A percentile compares a stretch with the other conserved stretches of the same genome.
These are phyloP conservation scores for Ceratothoa steindachneri DNA, from an alignment of 2,888 invertebrate genomes.

Conservation along the genomic window DNA sequence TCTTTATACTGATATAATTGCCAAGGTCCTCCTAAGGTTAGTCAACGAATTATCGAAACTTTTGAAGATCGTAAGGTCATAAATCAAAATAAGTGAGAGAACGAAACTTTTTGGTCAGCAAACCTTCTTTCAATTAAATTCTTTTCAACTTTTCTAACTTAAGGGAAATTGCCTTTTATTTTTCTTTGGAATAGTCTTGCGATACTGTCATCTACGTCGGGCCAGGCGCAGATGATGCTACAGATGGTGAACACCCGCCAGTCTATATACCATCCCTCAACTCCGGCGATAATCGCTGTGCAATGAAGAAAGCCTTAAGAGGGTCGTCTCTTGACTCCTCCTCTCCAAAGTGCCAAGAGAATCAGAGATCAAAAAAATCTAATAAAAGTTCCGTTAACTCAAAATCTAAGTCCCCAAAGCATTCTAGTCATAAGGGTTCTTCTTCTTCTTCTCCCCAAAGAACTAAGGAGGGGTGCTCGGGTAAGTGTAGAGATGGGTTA, in stretches of 20 bases:
- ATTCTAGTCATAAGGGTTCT: slow-evolving; percentile 46
- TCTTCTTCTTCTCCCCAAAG: slow-evolving; percentile 48
- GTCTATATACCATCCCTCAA: slow-evolving; percentile 83
- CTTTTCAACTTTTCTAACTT: too few relatives aligned
- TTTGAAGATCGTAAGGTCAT: too few relatives aligned
- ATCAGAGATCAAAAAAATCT: slow-evolving; percentile 59
- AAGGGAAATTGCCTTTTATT: too few relatives aligned
- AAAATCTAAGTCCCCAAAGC: slow-evolving; percentile 48
- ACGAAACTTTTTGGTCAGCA: too few relatives aligned
- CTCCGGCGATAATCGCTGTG: slow-evolving; percentile 75
- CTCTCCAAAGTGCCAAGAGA: slow-evolving; percentile 18
- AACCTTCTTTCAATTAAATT: too few relatives aligned
- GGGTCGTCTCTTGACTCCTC: slow-evolving; percentile 61
- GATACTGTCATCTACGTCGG: slow-evolving; percentile 93
- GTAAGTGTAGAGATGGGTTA: slow-evolving; percentile 14
- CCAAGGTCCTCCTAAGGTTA: too few relatives aligned
- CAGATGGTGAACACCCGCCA: slow-evolving; percentile 92
- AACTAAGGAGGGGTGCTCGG: slow-evolving; percentile 30
- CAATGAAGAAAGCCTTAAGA: slow-evolving; percentile 73
- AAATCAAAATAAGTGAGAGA: too few relatives aligned
- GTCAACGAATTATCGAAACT: too few relatives aligned
- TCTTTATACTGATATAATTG: too few relatives aligned
- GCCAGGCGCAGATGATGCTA: slow-evolving; percentile 69
- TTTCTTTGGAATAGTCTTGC: too few relatives aligned
- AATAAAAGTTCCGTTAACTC: slow-evolving; percentile 26